Conservation (phyloP, 2,113 vertebrate genomes). For the Ageneiosus marmoratus region DNA sequence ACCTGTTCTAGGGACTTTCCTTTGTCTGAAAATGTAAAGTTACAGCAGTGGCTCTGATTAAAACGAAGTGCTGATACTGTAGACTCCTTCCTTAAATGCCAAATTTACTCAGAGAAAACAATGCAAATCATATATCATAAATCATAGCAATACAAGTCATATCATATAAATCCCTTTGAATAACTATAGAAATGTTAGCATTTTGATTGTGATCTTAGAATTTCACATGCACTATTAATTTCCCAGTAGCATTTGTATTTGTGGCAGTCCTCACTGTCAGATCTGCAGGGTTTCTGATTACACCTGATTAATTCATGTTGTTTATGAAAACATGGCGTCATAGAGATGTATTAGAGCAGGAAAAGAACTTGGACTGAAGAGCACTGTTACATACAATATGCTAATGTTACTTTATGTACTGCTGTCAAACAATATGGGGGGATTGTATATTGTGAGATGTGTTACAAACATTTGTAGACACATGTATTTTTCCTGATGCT, state of each 20-base stretch:
- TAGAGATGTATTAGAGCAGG: conserved; percentile 21
- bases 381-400: not conserved
- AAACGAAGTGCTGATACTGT: no score
- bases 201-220: not conserved
- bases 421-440: not conserved
- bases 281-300: conserved; percentile 1
- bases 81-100: no score
- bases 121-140: not conserved
- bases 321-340: not conserved
- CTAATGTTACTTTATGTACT: conserved; percentile 5
- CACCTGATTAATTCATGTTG: conserved; percentile 5
- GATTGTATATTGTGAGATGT: not conserved
- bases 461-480: conserved; percentile 1
- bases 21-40: not conserved
- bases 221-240: not conserved
- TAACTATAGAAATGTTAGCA: no score
- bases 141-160: not conserved
- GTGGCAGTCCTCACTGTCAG: not conserved
- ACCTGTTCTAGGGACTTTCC: not conserved
- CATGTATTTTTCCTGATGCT: conserved; percentile 73
- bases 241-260: not conserved
- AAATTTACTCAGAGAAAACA: no score
- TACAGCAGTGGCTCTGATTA: no score
- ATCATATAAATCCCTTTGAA: not conserved
- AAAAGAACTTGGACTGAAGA: not conserved